phyloP scores from a whole-genome alignment of 2,113 vertebrate species.

The Nothoprocta perdicaria region DNA sequence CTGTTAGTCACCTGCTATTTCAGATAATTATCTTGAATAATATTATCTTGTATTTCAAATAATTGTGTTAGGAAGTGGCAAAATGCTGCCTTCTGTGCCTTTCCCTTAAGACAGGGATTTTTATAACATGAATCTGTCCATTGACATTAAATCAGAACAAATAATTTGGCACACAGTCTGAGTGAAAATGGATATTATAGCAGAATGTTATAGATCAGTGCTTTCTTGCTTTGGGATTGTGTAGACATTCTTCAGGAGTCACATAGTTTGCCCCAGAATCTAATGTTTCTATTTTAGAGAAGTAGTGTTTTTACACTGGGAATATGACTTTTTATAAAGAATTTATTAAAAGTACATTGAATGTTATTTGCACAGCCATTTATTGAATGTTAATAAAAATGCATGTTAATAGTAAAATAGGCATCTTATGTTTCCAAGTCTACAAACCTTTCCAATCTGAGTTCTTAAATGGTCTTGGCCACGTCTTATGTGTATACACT shows the following conservation, averaged over 20 bases:
- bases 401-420: neutral
- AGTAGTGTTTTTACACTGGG: neutral
- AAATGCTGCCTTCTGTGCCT: neutral
- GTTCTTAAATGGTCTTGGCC: neutral
- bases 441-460: neutral
- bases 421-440: neutral
- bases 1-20: neutral
- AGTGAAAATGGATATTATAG: neutral
- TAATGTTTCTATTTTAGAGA: neutral
- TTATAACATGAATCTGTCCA: neutral
- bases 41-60: neutral
- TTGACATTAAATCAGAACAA: neutral
- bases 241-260: neutral
- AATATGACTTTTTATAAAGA: neutral
- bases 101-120: neutral
- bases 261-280: neutral
- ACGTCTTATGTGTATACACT: neutral
- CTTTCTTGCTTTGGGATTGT: neutral
- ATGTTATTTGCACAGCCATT: neutral
- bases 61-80: neutral
- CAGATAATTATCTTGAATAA: neutral
- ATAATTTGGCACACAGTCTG: neutral
- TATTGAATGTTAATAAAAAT: neutral
- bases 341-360: neutral
- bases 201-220: neutral